phyloP scores from a whole-genome alignment of 2,888 invertebrate genomes.

The Lordiphosa fenestrarum region DNA sequence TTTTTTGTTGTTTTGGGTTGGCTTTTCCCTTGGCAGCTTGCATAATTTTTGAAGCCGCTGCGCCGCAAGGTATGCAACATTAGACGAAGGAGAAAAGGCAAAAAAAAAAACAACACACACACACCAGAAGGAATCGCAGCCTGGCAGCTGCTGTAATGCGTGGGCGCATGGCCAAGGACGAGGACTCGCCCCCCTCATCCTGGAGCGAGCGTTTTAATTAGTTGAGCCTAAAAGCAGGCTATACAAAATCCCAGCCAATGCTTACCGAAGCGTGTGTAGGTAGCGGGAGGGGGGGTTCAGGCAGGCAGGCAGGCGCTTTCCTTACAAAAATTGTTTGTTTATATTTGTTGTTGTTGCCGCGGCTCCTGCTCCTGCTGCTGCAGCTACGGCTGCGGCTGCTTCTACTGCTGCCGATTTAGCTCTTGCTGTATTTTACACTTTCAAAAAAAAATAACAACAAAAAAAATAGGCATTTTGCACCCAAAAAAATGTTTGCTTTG shows the following conservation, averaged over 20 bases:
- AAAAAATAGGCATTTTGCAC: not conserved
- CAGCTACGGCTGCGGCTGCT: not conserved
- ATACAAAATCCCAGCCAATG: slow-evolving; percentile 23
- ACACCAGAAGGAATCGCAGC: not conserved
- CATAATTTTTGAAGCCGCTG: no score
- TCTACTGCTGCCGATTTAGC: not conserved
- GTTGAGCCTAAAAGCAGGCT: slow-evolving; percentile 51
- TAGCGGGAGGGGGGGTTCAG: not conserved
- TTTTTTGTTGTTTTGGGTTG: no score
- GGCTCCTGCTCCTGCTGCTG: no score
- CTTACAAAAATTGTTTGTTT: slow-evolving; percentile 20
- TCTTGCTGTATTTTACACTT: slow-evolving; percentile 1
- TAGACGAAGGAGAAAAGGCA: not conserved
- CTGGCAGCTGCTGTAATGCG: slow-evolving; percentile 10
- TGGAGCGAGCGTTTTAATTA: slow-evolving; percentile 42
- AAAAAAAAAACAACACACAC: no score
- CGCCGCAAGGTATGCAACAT: slow-evolving; percentile 2
- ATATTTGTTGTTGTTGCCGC: slow-evolving; percentile 24
- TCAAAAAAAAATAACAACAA: slow-evolving; percentile 15
- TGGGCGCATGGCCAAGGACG: slow-evolving; percentile 15
- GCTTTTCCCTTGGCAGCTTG: no score
- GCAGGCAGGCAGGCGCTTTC: not conserved
- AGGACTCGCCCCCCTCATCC: not conserved
- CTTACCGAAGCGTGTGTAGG: not conserved
- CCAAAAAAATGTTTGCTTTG: slow-evolving; percentile 8